These are phyloP conservation scores for Rhamnusium bicolor DNA, from an alignment of 2,888 invertebrate genomes.

Conservation along the genomic window DNA sequence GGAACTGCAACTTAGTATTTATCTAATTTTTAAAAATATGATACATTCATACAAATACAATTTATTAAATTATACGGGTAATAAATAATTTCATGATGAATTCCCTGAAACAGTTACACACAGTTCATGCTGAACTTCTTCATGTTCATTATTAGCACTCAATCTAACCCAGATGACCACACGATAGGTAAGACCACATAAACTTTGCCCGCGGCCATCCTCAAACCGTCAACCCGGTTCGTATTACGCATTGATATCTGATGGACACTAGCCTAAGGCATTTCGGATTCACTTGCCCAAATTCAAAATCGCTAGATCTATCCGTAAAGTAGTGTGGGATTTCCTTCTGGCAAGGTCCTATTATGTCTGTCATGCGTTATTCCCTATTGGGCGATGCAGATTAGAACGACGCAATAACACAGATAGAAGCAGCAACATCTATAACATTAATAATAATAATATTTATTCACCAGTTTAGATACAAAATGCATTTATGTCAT, in stretches of 20 bases:
- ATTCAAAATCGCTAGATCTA: conserved; percentile 6
- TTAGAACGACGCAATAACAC: not conserved
- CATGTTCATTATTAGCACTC: not conserved
- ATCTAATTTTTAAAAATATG: too few relatives aligned
- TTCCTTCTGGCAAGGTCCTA: conserved; percentile 2
- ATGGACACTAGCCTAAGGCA: conserved; percentile 17
- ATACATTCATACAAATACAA: too few relatives aligned
- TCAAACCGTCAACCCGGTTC: conserved; percentile 9
- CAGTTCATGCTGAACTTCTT: not conserved
- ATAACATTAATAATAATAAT: too few relatives aligned
- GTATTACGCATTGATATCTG: conserved; percentile 21
- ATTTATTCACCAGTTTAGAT: too few relatives aligned
- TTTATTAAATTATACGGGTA: too few relatives aligned
- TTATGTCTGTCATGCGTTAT: not conserved
- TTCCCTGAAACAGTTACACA: too few relatives aligned
- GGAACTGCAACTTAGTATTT: too few relatives aligned
- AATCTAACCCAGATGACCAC: not conserved
- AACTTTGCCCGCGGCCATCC: conserved; percentile 7
- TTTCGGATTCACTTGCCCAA: conserved; percentile 21
- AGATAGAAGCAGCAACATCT: too few relatives aligned
- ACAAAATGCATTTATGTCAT: too few relatives aligned
- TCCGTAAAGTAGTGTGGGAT: conserved; percentile 3
- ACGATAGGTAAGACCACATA: conserved; percentile 1
- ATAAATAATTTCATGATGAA: too few relatives aligned
- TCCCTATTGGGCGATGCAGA: not conserved